Evolutionary conservation across 2,888 invertebrate genomes (phyloP).

Genomic region (Nymphalis urticae): DNA sequence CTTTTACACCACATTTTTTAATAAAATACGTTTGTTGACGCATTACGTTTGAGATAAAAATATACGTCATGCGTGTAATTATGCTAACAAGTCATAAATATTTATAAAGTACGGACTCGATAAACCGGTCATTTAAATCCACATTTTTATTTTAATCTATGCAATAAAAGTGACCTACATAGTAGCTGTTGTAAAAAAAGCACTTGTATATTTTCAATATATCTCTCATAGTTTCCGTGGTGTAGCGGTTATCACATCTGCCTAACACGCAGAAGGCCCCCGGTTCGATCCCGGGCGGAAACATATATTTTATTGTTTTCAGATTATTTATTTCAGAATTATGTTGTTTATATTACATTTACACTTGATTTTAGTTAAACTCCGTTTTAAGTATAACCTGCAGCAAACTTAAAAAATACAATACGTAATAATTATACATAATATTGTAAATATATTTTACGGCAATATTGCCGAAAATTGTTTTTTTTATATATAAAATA

Average conservation of each 20-base stretch:
- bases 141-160: background rate
- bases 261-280: slow-evolving; percentile 95
- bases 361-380: too few species aligned
- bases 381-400: too few species aligned
- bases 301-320: slow-evolving; percentile 63
- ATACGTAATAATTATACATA: too few species aligned
- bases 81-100: slow-evolving; percentile 19
- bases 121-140: slow-evolving; percentile 12
- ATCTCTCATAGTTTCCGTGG: slow-evolving; percentile 85
- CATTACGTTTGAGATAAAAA: too few species aligned
- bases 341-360: too few species aligned
- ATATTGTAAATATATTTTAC: too few species aligned
- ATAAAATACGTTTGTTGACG: background rate
- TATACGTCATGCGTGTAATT: slow-evolving; percentile 8
- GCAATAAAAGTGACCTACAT: slow-evolving; percentile 5
- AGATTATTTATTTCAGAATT: too few species aligned
- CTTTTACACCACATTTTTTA: background rate
- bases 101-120: slow-evolving; percentile 14
- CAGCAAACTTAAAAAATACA: too few species aligned
- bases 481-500: too few species aligned
- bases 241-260: slow-evolving; percentile 96
- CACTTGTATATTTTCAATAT: background rate
- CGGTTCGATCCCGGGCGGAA: slow-evolving; percentile 95
- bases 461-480: too few species aligned
- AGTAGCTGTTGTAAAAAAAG: background rate